Base-by-base conservation (phyloP, 2,888 invertebrate species). In the Sinhomidia bicolor region DNA sequence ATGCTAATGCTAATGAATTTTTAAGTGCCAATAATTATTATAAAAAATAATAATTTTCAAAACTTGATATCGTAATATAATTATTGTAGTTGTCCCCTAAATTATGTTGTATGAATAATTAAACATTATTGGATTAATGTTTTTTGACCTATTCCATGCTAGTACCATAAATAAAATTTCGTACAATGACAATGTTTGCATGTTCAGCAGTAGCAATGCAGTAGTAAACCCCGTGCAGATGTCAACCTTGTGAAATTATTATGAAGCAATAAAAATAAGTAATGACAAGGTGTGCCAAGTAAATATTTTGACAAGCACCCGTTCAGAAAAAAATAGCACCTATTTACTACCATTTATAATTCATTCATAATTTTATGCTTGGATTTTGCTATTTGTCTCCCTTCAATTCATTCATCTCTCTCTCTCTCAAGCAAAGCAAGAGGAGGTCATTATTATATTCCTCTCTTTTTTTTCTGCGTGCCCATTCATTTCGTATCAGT, bases 301-400 rank as follows among this genome's bases (percentile, higher is more conserved):
- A 87, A 87, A 87, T 87, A 87, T 87, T 87, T 82, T 87, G 87
- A 87, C 87, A 87, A 82, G 81, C 87, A 76, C 68, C 74, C 68
- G 36, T 88, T 44, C 17, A 32, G 17, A 78, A 57, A 36, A 32
- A 54, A 26, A n/a, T 23, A 17, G 44, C 26, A 74, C 44, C 23
- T 20, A 74, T 74, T 74, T 23, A 44, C 12, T 1, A 74, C 23
- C 10, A 74, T 74, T 74, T 23, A 44, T 3, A 4, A 74, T 14
- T n/a, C 44, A 74, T 32, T n/a, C 32, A 47, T n/a, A n/a, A n/a
- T n/a, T n/a, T n/a, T n/a, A 26, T 60, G 54, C 20, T 1, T 10
- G 60, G 60, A 60, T 60, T 26, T 7, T 5, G 26, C 7, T 44
- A n/a, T n/a, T 51, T 51, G 20, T 32, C 6, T 57, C 78, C 17